Base-by-base conservation (phyloP, 2,888 invertebrate species). In the Reticulitermes lucifugus region DNA sequence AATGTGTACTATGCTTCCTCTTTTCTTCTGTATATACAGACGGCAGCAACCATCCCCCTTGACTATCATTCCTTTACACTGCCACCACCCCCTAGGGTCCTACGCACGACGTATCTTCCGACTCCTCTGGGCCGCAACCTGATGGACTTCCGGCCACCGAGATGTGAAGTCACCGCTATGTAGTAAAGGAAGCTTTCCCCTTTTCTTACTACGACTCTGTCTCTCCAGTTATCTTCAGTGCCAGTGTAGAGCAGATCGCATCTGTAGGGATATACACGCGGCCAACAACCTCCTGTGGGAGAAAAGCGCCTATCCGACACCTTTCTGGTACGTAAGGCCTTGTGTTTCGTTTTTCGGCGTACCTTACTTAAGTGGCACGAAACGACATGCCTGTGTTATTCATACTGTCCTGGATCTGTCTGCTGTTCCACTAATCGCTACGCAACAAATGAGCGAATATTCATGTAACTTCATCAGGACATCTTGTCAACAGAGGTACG, bases 41-140 rank as follows among this genome's bases (percentile, higher is more conserved):
- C 1, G 75, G 41, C 41, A 75, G 12, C 41, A 43, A 41, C 22
- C 25, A 79, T 79, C 22, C 35, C 80, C 55, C 41, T 25, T 43
- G 81, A 81, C 81, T 77, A 77, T 46, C 77, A 77, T 77, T 46
- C 41, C 73, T 73, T 18, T n/a, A 79, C 60, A 60, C 80, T 55
- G 35, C 60, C 60, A 35, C 81, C 81, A 46, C 70, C 81, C 81
- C 81, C 81, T 70, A 65, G 81, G 81, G 70, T 65, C 81, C 70
- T n/a, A 81, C 43, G 65, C 43, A 70, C 81, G 65, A 18, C 81
- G 70, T 81, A 81, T 81, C 81, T 81, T 70, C 81, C 70, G 81
- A 70, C 65, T 81, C 81, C 81, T 80, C 59, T 59, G 81, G 81
- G 59, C 81, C 81, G 46, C 70, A 81, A 81, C 81, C 81, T 81